A percentile compares a stretch with the other conserved stretches of the same genome.
phyloP scores from a whole-genome alignment of 2,888 invertebrate genomes.

The Eupithecia subfuscata region DNA sequence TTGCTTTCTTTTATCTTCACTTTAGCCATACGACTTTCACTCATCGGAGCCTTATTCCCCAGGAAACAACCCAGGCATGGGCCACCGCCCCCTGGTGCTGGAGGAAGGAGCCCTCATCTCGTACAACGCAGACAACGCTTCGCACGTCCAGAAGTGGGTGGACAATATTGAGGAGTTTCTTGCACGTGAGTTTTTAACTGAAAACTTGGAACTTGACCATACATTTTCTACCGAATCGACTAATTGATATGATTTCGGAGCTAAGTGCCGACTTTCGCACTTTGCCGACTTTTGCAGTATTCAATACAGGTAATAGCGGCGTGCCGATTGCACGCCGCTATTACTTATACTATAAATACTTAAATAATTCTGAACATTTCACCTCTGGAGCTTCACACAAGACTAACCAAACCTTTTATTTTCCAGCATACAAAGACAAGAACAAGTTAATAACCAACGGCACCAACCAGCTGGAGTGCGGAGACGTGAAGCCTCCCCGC shows the following conservation, averaged over 20 bases:
- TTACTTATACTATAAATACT: too few relatives aligned
- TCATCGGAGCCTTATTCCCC: constrained; percentile 37
- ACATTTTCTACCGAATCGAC: neutral
- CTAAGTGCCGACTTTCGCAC: too few relatives aligned
- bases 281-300: too few relatives aligned
- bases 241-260: too few relatives aligned
- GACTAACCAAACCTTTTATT: neutral
- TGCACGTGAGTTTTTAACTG: constrained; percentile 79
- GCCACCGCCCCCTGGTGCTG: constrained; percentile 85
- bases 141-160: constrained; percentile 84
- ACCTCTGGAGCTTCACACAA: too few relatives aligned
- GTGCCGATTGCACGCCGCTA: too few relatives aligned
- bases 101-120: constrained; percentile 87
- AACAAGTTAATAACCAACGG: constrained; percentile 63
- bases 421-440: constrained; percentile 73
- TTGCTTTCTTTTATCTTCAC: too few relatives aligned
- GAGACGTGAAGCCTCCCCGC: constrained; percentile 64
- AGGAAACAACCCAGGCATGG: constrained; percentile 86
- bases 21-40: neutral
- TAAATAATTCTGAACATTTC: too few relatives aligned
- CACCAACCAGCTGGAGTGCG: constrained; percentile 69
- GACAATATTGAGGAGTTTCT: constrained; percentile 85
- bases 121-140: constrained; percentile 82
- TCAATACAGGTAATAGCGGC: too few relatives aligned
- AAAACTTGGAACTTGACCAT: neutral